These are phyloP conservation scores for Salticus scenicus DNA, from an alignment of 2,888 invertebrate genomes.

Conservation along the genomic window DNA sequence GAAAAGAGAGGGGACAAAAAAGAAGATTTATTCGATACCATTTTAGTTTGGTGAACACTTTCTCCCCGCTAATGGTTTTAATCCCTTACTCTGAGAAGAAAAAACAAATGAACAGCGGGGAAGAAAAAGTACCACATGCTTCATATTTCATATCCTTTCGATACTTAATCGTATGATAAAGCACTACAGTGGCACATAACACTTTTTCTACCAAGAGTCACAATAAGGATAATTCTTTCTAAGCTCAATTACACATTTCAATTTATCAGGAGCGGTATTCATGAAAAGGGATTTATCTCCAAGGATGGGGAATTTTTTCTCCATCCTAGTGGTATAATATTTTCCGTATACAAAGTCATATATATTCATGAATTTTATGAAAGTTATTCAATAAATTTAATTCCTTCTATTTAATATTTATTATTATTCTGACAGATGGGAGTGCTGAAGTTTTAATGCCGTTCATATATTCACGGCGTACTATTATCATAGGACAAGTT, in stretches of 20 bases:
- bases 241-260: constrained; percentile 12
- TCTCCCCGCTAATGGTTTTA: not conserved
- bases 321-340: not conserved
- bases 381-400: too few relatives aligned
- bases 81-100: not conserved
- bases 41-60: not conserved
- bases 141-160: not conserved
- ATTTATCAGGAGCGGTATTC: not conserved
- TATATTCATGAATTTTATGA: too few relatives aligned
- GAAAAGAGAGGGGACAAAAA: too few relatives aligned
- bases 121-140: not conserved
- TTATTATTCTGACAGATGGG: too few relatives aligned
- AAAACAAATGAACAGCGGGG: not conserved
- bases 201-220: not conserved
- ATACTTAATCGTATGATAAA: not conserved
- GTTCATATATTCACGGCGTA: too few relatives aligned
- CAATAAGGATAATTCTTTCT: not conserved
- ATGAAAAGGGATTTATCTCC: not conserved
- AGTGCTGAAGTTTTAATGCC: too few relatives aligned
- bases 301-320: not conserved
- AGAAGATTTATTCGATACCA: not conserved
- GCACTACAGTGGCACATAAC: not conserved
- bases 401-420: too few relatives aligned
- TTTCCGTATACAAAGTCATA: too few relatives aligned
- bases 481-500: too few relatives aligned